Evolutionary conservation across 2,797 vertebrate species (phyloP), one percentile per base, ranked within the genome.

Genomic region (Tragopan temminckii): DNA sequence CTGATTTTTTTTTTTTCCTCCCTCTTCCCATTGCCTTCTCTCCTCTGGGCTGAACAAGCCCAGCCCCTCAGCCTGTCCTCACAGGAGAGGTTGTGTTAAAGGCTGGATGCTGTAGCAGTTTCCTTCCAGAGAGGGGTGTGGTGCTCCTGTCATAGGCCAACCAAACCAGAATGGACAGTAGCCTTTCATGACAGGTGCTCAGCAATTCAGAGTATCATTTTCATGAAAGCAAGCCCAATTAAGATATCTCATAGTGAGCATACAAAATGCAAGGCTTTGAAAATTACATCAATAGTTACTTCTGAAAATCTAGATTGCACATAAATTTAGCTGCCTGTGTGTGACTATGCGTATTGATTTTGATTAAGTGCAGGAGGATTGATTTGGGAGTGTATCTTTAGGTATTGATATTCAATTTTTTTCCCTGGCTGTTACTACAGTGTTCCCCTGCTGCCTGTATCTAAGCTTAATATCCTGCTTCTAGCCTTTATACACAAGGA

Each of bases 241-340:
- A 57, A 67, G 9, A 5, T 36, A 29, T 61, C 13, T 80, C 18
- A 57, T 11, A 11, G 10, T 53, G 11, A 48, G 11, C 35, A 40
- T 48, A 71, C 11, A 17, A 38, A 72, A 74, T 53, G 14, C 5
- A 16, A 66, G 10, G 18, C 11, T 15, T 2, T 31, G 38, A 55
- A 80, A 75, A 68, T 38, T 31, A 5, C n/a, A 61, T 70, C 33
- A 42, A 3, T 5, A 42, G 6, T 1, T 3, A 68, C 23, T 79
- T 61, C 23, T 45, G 50, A 84, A 91, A 69, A 20, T 67, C 42
- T 21, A 1, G 2, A 1, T 33, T 58, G 7, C 5, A 3, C 16
- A 25, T 17, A 0, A 33, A 5, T 20, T 75, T 10, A 55, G 1
- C 7, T 35, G 62, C 27, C 29, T 62, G 0, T 29, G 8, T 61